Percentiles rank a stretch among this genome's conserved stretches.
phyloP scores from a whole-genome alignment of 2,113 vertebrate species.

The Mastomys coucha region DNA sequence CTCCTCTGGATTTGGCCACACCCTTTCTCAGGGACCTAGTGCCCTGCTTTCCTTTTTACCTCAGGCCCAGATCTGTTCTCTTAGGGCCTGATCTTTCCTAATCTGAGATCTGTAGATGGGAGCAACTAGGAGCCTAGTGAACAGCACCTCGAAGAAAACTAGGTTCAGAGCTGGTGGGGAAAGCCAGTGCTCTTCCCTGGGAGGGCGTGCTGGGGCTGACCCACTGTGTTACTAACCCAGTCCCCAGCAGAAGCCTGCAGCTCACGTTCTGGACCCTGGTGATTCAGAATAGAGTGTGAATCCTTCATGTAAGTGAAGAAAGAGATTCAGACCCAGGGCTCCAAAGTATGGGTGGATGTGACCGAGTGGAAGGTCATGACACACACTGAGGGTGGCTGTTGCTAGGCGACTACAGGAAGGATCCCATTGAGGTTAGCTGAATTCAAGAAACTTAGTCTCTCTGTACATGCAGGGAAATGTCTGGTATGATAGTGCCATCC shows the following conservation, averaged over 20 bases:
- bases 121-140: not conserved
- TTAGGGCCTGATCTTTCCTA: not conserved
- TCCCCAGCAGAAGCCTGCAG: not conserved
- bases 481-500: not conserved
- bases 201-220: not conserved
- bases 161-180: not conserved
- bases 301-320: not conserved
- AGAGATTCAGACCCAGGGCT: not conserved
- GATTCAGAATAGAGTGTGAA: not conserved
- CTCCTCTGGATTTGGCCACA: not conserved
- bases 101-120: not conserved
- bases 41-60: not conserved
- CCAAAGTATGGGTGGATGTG: not conserved
- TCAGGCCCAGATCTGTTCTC: not conserved
- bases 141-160: not conserved
- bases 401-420: not conserved
- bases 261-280: not conserved
- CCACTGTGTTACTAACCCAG: not conserved
- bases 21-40: not conserved
- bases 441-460: not conserved
- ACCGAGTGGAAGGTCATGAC: not conserved
- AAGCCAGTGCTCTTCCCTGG: not conserved
- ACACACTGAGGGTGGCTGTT: not conserved
- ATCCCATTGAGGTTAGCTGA: not conserved
- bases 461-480: not conserved